Evolutionary conservation across 2,797 vertebrate genomes (phyloP), one percentile per base, ranked within the genome.

Genomic region (Aldrovandia affinis): DNA sequence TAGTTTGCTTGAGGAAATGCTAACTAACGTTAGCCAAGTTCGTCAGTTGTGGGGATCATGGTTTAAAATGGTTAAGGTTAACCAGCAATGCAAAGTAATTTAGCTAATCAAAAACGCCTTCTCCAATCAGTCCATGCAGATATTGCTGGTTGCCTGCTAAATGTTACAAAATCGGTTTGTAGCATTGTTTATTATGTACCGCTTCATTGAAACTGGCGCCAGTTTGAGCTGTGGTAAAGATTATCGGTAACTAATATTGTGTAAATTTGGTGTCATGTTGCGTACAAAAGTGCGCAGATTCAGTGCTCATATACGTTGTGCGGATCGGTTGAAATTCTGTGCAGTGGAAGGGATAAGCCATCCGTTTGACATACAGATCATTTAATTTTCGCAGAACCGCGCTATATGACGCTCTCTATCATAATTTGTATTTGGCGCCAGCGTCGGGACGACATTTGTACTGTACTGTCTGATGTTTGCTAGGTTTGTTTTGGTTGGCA

Each of bases 271-370:
- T 39, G 0, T 82, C 44, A 25, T 52, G 42, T 65, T 33, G 20
- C 9, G 54, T 10, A 36, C n/a, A 47, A 83, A 83, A 83, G 78
- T 82, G 85, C 80, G 82, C 84, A 82, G 84, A 44, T 44, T 81
- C 55, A 54, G 47, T 25, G 33, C 54, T 50, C 2, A 78, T 33
- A 22, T 20, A 20, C 10, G 18, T 9, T 12, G 20, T 50, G 8
- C n/a, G 9, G 78, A 7, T 25, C 0, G 18, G 3, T 10, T 18
- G 7, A 6, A 77, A 47, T 44, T 25, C 6, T n/a, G 8, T 15
- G 3, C 55, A 14, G 3, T 15, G 18, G 10, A 20, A 57, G 12
- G 12, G 15, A 7, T 20, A 14, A 57, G 18, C 55, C 12, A 57
- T 57, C 55, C 25, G 73, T 42, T 42, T 75, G 70, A 75, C 36